A percentile compares a stretch with the other conserved stretches of the same genome.
Evolutionary conservation across 2,888 invertebrate genomes (phyloP).

Genomic region (Neoitamus cyanurus): DNA sequence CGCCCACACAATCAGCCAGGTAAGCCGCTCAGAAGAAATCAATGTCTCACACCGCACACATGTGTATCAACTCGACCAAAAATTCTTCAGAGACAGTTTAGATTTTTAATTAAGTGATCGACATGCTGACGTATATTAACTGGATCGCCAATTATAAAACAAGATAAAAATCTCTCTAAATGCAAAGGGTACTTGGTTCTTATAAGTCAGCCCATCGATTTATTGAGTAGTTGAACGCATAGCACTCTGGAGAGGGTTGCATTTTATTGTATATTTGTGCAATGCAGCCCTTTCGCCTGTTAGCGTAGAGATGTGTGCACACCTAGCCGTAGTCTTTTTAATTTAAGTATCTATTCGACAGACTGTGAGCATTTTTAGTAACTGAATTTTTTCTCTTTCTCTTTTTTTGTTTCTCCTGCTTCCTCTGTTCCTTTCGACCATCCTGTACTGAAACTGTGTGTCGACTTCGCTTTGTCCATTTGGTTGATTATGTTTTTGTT

Average conservation of each 20-base stretch:
- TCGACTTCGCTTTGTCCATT: conserved; percentile 47
- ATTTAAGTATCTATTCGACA: conserved; percentile 26
- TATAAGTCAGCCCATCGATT: background rate
- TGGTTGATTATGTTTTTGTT: conserved; percentile 48
- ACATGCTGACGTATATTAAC: background rate
- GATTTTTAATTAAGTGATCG: background rate
- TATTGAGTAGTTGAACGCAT: background rate
- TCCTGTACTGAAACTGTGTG: conserved; percentile 38
- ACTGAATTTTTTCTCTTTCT: conserved; percentile 44
- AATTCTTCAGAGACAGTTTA: background rate
- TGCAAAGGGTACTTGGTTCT: background rate
- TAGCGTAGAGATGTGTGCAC: background rate
- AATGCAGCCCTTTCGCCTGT: background rate
- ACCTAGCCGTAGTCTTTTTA: conserved; percentile 11
- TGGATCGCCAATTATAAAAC: background rate
- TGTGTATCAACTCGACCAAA: background rate
- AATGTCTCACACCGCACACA: conserved; percentile 23
- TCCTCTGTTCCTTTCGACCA: conserved; percentile 39
- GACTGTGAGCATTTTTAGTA: conserved; percentile 49
- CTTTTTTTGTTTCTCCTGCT: conserved; percentile 53
- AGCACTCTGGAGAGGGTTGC: background rate
- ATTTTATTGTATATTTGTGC: background rate
- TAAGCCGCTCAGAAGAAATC: conserved; percentile 60
- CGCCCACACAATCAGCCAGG: conserved; percentile 88
- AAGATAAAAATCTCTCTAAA: background rate